Evolutionary conservation across 1,140 invertebrate genomes (phyloP), one percentile per base, ranked within the genome.

Genomic region (Dolichoris vasculosae): DNA sequence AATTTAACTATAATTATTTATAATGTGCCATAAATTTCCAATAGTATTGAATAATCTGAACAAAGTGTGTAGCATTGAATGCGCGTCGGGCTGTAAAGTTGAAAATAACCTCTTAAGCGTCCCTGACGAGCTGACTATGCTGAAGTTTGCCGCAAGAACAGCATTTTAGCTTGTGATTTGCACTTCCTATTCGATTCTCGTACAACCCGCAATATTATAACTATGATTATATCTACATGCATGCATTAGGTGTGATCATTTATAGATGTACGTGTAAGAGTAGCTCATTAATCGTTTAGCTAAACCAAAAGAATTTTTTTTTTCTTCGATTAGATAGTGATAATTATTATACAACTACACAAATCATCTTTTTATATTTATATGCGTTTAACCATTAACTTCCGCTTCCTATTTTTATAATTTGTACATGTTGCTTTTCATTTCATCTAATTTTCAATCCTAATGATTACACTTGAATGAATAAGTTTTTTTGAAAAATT

Each of bases 51-150:
- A 67, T 40, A 40, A 43, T 43, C 32, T 38, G n/a, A 38, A 20
- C 35, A 35, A 38, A 69, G 6, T 69, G 4, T 40, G 1, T 23
- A 43, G 23, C n/a, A 67, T 46, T 63, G 17, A 46, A 67, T 64
- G 32, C 32, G 30, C 7, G 35, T 17, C 1, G n/a, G 51, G 15
- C 40, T 76, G 26, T 30, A 75, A 75, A 46, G 88, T 91, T 91
- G 88, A 88, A 91, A 91, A 91, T 90, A 91, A 91, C 87, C 87
- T 87, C 84, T 88, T 87, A 85, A 89, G 87, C 86, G 90, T 89
- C 90, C 90, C 90, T 91, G 90, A 90, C 88, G 86, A 90, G 86
- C 80, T 88, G 46, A 32, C 13, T 51, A 46, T 75, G 13, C 40
- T 46, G 23, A 88, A 89, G 87, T 89, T 89, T 87, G 87, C 88